Evolutionary conservation across 2,797 vertebrate species (phyloP).

Genomic region (Gambusia yucatana): DNA sequence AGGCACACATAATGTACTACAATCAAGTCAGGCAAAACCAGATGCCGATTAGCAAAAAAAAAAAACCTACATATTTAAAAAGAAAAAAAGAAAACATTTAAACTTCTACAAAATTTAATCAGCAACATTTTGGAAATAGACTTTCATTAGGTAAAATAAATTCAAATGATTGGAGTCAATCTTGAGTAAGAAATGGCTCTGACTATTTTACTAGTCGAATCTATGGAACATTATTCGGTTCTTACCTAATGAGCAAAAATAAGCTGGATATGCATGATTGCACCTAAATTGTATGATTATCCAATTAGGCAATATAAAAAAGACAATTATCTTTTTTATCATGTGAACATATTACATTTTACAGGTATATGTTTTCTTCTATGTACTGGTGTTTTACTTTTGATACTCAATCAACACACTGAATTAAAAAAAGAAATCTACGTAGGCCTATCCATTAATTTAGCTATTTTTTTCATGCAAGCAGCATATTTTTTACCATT

Average conservation of each 20-base stretch:
- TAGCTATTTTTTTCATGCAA: background rate
- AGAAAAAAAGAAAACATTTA: background rate
- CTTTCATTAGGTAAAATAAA: background rate
- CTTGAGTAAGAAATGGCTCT: background rate
- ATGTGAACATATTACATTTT: background rate
- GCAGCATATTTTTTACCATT: background rate
- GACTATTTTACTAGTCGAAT: background rate
- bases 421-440: too few species aligned
- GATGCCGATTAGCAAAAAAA: conserved; percentile 13
- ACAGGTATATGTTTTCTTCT: background rate
- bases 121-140: background rate
- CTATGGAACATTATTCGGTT: background rate
- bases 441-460: too few species aligned
- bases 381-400: background rate
- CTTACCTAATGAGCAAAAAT: background rate
- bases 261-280: background rate
- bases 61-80: conserved; percentile 7
- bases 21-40: conserved; percentile 8
- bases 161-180: background rate
- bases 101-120: background rate
- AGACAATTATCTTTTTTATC: background rate
- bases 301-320: background rate
- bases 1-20: background rate
- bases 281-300: background rate
- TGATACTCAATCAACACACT: background rate